Evolutionary conservation across 2,113 vertebrate genomes (phyloP).

Genomic region (Pipa parva): DNA sequence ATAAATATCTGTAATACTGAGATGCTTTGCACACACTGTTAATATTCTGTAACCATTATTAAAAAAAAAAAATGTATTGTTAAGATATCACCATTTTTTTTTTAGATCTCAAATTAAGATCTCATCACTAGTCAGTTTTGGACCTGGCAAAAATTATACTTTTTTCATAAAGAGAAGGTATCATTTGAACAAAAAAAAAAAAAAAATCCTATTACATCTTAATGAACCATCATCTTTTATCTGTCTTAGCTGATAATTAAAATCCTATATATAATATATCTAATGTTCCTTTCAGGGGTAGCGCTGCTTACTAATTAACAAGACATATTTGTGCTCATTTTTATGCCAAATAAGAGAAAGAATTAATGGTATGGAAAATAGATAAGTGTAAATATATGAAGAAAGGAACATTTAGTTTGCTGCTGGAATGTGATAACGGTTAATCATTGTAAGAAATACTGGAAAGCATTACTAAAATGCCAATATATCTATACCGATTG

Average conservation of each 20-base stretch:
- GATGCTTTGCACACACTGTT: too few species aligned
- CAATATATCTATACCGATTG: slow-evolving; percentile 14
- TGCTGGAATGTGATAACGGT: not conserved
- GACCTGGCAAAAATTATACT: slow-evolving; percentile 4
- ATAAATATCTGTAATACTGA: too few species aligned
- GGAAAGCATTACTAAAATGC: slow-evolving; percentile 4
- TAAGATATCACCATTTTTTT: not conserved
- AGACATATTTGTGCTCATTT: slow-evolving; percentile 4
- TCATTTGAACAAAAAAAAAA: slow-evolving; percentile 21
- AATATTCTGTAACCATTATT: too few species aligned
- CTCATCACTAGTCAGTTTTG: not conserved
- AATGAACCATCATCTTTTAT: slow-evolving; percentile 34
- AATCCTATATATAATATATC: slow-evolving; percentile 30
- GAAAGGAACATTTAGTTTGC: slow-evolving; percentile 9
- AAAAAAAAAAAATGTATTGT: not conserved
- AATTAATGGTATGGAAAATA: slow-evolving; percentile 40
- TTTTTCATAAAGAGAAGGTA: slow-evolving; percentile 12
- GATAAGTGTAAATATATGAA: slow-evolving; percentile 24
- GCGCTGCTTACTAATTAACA: slow-evolving; percentile 35
- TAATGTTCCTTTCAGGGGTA: slow-evolving; percentile 12
- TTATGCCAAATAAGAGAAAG: slow-evolving; percentile 29
- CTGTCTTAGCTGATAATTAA: slow-evolving; percentile 34
- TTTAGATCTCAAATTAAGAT: not conserved
- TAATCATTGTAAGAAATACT: slow-evolving; percentile 20
- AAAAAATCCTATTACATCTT: slow-evolving; percentile 27